Evolutionary conservation across 2,797 vertebrate genomes (phyloP).

Genomic region (Pangasius mekongensis): DNA sequence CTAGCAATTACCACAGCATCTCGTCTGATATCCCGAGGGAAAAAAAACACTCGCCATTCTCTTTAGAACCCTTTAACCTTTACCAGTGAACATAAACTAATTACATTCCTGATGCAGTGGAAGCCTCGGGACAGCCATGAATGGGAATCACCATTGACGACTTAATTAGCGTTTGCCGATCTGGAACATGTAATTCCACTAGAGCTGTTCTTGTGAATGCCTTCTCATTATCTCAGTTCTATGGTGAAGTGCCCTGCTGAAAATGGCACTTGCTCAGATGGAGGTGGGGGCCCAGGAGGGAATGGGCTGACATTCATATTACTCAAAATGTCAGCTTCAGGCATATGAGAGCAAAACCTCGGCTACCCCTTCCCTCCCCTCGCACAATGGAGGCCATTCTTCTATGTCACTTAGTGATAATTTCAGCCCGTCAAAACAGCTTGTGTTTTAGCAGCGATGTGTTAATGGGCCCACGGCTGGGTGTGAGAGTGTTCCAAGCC

Average conservation of each 20-base stretch:
- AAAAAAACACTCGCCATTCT: slow-evolving; percentile 69
- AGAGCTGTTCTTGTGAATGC: slow-evolving; percentile 71
- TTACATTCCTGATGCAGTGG: slow-evolving; percentile 73
- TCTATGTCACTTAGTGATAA: slow-evolving; percentile 91
- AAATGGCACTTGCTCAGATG: slow-evolving; percentile 62
- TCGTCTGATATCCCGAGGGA: slow-evolving; percentile 49
- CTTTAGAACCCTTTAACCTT: slow-evolving; percentile 89
- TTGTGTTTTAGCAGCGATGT: slow-evolving; percentile 91
- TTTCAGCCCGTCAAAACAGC: slow-evolving; percentile 95
- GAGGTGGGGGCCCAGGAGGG: slow-evolving; percentile 59
- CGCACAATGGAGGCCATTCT: slow-evolving; percentile 89
- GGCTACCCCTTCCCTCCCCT: slow-evolving; percentile 70
- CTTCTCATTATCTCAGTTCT: slow-evolving; percentile 85
- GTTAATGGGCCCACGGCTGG: slow-evolving; percentile 92
- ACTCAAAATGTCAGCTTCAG: slow-evolving; percentile 73
- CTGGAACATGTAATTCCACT: slow-evolving; percentile 72
- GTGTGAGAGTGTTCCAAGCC: slow-evolving; percentile 92
- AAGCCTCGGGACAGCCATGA: slow-evolving; percentile 70
- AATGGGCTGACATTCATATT: slow-evolving; percentile 52
- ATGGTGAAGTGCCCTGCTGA: slow-evolving; percentile 68
- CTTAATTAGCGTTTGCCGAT: slow-evolving; percentile 81
- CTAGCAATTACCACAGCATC: slow-evolving; percentile 77
- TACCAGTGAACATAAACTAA: slow-evolving; percentile 98
- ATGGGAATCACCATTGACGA: slow-evolving; percentile 80
- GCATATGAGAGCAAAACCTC: slow-evolving; percentile 58